Base-by-base conservation (phyloP, 2,113 vertebrate genomes). In the Jacana jacana region DNA sequence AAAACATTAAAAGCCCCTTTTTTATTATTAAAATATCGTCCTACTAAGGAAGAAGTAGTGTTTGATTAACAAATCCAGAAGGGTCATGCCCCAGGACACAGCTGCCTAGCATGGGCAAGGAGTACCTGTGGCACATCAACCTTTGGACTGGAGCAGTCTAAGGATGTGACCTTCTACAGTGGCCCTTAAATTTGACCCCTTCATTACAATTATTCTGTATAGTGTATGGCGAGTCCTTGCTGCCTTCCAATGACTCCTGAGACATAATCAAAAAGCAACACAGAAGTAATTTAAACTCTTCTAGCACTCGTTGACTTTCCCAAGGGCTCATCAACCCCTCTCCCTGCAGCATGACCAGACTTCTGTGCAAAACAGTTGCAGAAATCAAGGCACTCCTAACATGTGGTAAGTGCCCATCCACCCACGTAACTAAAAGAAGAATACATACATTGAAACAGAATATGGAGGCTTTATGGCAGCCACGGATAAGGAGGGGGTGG, bases 371-470 rank as follows among this genome's bases (percentile, higher is more conserved):
- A 6, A 27, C 10, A 60, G 28, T 13, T 28, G 64, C 71, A 82
- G 75, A 28, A 84, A 49, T 23, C 40, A 27, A 28, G 20, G 28
- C n/a, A 65, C 14, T 24, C 10, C 25, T 30, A 57, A 28, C 6
- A 4, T 2, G 10, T 15, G 17, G 2, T 4, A 35, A 76, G 35
- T 42, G n/a, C n/a, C 55, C 15, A 25, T 18, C 49, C 42, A 63
- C 30, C 27, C 60, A 35, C 2, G 0, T 0, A 46, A 37, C 22
- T 51, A 6, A 12, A 48, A 37, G 33, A 48, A 33, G 33, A 48
- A 33, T 11, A 30, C 0, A 0, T 9, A 11, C 2, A 0, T 24
- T 83, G 80, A 33, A 81, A 28, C 1, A 46, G 64, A 28, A 16
- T 46, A 17, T 13, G 35, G 63, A 61, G n/a, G n/a, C n/a, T 66